Evolutionary conservation across 1,140 invertebrate species (phyloP).

Genomic region (Orussus abietinus): DNA sequence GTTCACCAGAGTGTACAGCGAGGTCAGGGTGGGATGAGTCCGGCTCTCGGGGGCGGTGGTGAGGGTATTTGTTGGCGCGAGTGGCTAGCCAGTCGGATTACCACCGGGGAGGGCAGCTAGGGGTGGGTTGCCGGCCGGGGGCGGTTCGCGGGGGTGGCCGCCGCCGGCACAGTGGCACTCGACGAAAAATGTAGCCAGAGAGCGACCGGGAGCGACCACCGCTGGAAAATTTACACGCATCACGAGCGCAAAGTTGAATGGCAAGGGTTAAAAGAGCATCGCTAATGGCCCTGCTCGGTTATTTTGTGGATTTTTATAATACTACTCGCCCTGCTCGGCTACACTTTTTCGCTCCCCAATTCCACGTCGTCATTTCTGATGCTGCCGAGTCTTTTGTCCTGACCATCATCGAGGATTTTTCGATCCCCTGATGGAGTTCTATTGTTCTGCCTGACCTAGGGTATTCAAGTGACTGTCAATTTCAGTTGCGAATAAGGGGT

Average conservation of each 20-base stretch:
- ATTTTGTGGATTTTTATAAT: conserved; percentile 57
- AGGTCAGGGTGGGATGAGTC: conserved; percentile 32
- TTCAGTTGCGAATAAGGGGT: too few species aligned
- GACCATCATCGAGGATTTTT: too few species aligned
- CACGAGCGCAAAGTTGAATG: conserved; percentile 48
- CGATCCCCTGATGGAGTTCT: too few species aligned
- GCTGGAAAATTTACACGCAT: conserved; percentile 55
- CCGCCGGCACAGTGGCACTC: conserved; percentile 37
- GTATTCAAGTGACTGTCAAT: too few species aligned
- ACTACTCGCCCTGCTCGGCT: conserved; percentile 20
- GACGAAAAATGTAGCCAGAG: conserved; percentile 50
- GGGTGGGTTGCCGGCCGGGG: conserved; percentile 17
- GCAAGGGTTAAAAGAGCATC: conserved; percentile 54
- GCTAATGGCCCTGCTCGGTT: conserved; percentile 54
- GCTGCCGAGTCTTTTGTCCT: neutral
- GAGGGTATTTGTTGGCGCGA: conserved; percentile 54
- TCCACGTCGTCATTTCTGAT: neutral
- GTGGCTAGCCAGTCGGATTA: conserved; percentile 55
- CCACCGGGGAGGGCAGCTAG: conserved; percentile 28
- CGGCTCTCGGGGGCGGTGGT: conserved; percentile 37
- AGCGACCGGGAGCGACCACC: conserved; percentile 37
- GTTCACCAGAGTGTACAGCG: conserved; percentile 49
- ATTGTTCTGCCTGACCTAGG: too few species aligned
- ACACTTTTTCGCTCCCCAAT: conserved; percentile 12
- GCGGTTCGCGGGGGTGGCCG: conserved; percentile 20